Conservation (phyloP, 2,888 invertebrate genomes). For the Machimus rusticus region DNA sequence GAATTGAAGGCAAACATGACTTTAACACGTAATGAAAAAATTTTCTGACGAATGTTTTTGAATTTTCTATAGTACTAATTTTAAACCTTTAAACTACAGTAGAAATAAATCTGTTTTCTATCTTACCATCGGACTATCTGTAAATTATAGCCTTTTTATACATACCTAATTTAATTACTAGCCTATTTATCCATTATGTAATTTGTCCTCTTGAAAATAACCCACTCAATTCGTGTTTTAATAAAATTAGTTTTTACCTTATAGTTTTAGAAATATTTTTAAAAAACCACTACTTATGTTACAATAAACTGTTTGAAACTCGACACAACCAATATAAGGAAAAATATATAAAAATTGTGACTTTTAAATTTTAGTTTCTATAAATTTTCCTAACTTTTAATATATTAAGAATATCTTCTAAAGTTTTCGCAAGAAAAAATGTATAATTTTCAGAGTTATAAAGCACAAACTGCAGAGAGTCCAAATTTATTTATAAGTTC, state of each 20-base stretch:
- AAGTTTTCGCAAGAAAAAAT: background rate
- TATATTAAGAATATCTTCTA: background rate
- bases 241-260: too few relatives aligned
- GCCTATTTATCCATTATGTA: too few relatives aligned
- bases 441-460: background rate
- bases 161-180: too few relatives aligned
- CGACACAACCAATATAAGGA: background rate
- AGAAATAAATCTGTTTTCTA: too few relatives aligned
- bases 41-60: too few relatives aligned
- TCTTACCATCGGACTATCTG: too few relatives aligned
- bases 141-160: too few relatives aligned
- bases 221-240: too few relatives aligned
- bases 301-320: background rate
- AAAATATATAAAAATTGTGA: background rate
- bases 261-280: too few relatives aligned
- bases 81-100: background rate
- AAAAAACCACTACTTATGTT: too few relatives aligned
- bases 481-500: background rate
- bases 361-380: background rate
- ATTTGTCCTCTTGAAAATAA: too few relatives aligned
- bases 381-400: background rate
- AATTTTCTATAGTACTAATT: background rate
- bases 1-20: background rate
- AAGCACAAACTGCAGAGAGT: background rate
- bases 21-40: background rate